A percentile compares a stretch with the other conserved stretches of the same genome.
Evolutionary conservation across 2,888 invertebrate genomes (phyloP).

Genomic region (Cryptus viduatorius): DNA sequence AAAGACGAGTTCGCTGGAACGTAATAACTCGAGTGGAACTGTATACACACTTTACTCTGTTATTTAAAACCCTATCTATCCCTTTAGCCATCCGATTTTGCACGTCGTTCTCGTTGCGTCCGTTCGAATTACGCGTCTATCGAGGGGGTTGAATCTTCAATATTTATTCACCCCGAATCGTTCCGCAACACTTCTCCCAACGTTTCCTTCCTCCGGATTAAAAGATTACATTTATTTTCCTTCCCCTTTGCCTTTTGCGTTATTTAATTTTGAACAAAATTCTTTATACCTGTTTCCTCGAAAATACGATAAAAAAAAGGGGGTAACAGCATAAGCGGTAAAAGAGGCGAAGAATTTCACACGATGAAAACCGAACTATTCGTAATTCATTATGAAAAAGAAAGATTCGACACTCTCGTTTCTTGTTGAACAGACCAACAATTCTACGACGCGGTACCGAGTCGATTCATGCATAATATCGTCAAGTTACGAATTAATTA

Average conservation of each 20-base stretch:
- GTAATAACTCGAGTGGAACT: slow-evolving; percentile 67
- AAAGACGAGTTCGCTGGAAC: slow-evolving; percentile 52
- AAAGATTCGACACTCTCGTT: slow-evolving; percentile 28
- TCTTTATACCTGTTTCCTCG: no score
- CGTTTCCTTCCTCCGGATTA: slow-evolving; percentile 18
- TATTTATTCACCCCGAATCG: no score
- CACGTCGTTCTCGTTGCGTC: no score
- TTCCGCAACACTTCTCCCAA: not conserved
- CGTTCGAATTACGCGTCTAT: slow-evolving; percentile 17
- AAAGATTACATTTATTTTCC: not conserved
- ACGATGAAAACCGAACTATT: slow-evolving; percentile 41
- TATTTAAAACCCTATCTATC: slow-evolving; percentile 48
- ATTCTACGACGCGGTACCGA: not conserved
- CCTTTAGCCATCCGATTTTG: not conserved
- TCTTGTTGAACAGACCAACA: not conserved
- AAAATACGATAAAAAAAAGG: not conserved
- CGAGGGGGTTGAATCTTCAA: slow-evolving; percentile 1
- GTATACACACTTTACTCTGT: slow-evolving; percentile 61
- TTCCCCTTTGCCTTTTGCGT: slow-evolving; percentile 55
- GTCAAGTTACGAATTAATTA: slow-evolving; percentile 55
- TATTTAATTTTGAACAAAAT: no score
- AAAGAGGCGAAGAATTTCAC: not conserved
- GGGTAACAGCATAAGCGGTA: not conserved
- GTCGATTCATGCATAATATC: slow-evolving; percentile 54
- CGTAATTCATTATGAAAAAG: slow-evolving; percentile 46